A percentile compares a stretch with the other conserved stretches of the same genome.
Evolutionary conservation across 2,113 vertebrate genomes (phyloP).

Genomic region (Phocoena sinus): DNA sequence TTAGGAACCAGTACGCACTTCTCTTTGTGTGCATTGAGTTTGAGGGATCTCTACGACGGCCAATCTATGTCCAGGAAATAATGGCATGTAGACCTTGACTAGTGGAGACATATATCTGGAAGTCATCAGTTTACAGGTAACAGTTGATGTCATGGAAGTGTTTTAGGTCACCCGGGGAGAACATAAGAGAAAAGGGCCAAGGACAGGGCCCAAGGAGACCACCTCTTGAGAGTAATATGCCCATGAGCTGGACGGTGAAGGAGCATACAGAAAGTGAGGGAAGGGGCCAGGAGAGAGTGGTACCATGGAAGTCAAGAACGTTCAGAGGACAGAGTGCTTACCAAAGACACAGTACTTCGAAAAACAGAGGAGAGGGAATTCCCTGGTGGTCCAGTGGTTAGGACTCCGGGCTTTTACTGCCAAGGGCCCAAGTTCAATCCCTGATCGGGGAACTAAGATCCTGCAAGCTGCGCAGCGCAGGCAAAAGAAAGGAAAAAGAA

Average conservation of each 20-base stretch:
- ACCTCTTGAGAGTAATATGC: too few species aligned
- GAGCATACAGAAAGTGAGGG: background rate
- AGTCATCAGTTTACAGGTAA: background rate
- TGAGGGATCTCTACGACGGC: background rate
- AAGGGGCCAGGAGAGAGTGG: background rate
- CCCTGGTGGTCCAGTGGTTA: background rate
- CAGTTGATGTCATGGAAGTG: background rate
- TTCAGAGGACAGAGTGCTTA: background rate
- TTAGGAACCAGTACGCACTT: background rate
- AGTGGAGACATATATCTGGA: background rate
- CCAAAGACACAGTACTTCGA: background rate
- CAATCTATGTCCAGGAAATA: background rate
- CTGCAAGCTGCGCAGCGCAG: rapidly evolving
- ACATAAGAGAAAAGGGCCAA: background rate
- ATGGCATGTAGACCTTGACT: background rate
- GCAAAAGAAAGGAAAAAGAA: background rate
- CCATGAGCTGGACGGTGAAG: background rate
- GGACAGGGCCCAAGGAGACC: background rate
- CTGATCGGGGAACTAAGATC: background rate
- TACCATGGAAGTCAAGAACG: background rate
- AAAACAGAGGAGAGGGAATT: background rate
- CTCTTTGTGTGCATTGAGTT: background rate
- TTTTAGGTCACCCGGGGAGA: background rate
- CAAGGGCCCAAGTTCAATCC: background rate
- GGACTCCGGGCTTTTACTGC: background rate